Conservation (phyloP, 2,888 invertebrate species). For the Cryptocephalus primarius region DNA sequence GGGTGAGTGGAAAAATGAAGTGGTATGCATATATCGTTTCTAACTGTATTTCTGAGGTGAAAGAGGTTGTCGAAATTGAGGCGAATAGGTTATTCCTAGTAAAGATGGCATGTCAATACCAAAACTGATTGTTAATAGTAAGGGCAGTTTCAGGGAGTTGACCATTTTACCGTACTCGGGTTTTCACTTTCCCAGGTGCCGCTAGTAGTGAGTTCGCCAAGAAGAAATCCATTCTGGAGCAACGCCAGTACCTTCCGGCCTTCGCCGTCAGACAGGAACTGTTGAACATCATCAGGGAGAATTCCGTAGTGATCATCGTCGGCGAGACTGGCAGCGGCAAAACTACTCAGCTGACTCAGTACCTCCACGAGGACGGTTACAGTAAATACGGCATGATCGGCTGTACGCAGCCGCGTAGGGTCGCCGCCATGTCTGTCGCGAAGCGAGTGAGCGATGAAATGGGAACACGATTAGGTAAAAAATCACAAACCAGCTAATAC, state of each 20-base stretch:
- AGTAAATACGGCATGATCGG: constrained; percentile 81
- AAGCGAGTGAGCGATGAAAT: constrained; percentile 98
- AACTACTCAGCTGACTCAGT: constrained; percentile 96
- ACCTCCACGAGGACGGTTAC: constrained; percentile 94
- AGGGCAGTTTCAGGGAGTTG: too few species aligned
- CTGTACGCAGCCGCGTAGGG: constrained; percentile 94
- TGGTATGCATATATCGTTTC: too few species aligned
- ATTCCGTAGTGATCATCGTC: constrained; percentile 90
- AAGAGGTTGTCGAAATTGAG: too few species aligned
- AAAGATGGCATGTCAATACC: too few species aligned
- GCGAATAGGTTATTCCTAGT: too few species aligned
- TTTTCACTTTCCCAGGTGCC: too few species aligned
- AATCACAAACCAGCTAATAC: too few species aligned
- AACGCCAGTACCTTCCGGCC: constrained; percentile 85
- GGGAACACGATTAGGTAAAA: constrained; percentile 66
- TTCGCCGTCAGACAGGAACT: constrained; percentile 92
- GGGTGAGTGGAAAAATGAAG: constrained; percentile 20
- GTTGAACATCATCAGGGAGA: constrained; percentile 82
- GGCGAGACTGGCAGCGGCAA: constrained; percentile 95
- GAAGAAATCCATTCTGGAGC: constrained; percentile 73
- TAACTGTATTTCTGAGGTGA: too few species aligned
- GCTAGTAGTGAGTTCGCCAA: constrained; percentile 77
- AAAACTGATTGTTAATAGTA: too few species aligned
- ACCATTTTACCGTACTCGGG: too few species aligned
- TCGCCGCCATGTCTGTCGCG: constrained; percentile 99